phyloP scores from a whole-genome alignment of 2,888 invertebrate genomes.

The Dilophus febrilis region DNA sequence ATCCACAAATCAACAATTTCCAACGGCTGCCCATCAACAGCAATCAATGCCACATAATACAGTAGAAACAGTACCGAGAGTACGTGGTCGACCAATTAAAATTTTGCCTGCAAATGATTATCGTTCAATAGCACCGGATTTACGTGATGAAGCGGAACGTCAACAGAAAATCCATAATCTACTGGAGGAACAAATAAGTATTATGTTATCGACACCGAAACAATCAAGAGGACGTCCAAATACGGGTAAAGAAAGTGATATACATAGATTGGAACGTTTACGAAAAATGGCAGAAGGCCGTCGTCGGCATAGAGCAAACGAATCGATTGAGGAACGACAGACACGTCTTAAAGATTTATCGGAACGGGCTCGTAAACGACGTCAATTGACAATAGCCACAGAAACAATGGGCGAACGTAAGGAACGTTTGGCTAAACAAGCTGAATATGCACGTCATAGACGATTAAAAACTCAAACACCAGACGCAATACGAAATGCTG shows the following conservation, averaged over 20 bases:
- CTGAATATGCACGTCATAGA: conserved; percentile 26
- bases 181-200: conserved; percentile 27
- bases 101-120: conserved; percentile 13
- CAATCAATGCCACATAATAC: too few species aligned
- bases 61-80: conserved; percentile 7
- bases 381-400: conserved; percentile 24
- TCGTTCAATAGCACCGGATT: conserved; percentile 11
- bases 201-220: conserved; percentile 20
- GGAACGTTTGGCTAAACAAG: conserved; percentile 25
- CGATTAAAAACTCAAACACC: conserved; percentile 25
- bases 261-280: conserved; percentile 25
- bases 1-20: neutral
- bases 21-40: too few species aligned
- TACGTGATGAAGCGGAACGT: conserved; percentile 16
- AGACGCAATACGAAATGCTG: conserved; percentile 17
- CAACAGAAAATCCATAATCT: conserved; percentile 25
- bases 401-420: conserved; percentile 25
- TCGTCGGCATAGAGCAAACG: conserved; percentile 25
- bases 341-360: conserved; percentile 24
- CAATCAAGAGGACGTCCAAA: conserved; percentile 20
- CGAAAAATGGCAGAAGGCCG: conserved; percentile 29
- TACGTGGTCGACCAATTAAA: conserved; percentile 28
- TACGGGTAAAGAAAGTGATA: conserved; percentile 25
- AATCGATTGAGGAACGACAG: conserved; percentile 26
- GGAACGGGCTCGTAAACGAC: conserved; percentile 25